Conservation (phyloP, 2,888 invertebrate genomes). For the Elgonia sp. region DNA sequence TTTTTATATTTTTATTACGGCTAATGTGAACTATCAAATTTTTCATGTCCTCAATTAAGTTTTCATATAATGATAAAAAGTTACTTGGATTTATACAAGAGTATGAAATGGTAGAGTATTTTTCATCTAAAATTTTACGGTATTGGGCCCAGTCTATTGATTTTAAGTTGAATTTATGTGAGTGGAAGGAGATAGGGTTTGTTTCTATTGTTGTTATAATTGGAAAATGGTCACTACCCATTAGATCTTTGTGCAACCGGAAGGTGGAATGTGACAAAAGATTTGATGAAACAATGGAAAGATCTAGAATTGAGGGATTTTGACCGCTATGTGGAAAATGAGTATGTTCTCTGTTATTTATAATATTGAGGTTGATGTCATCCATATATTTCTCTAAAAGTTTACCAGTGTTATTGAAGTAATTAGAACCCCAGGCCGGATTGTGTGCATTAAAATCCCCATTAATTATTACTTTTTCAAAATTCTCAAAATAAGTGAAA, state of each 20-base stretch:
- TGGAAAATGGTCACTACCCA: conserved; percentile 22
- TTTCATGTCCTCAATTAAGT: too few species aligned
- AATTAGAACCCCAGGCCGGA: background rate
- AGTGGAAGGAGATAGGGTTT: background rate
- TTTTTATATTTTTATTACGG: too few species aligned
- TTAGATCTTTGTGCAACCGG: background rate
- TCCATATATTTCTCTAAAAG: background rate
- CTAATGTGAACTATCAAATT: too few species aligned
- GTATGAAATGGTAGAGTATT: background rate
- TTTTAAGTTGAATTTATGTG: background rate
- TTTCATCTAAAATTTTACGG: conserved; percentile 13
- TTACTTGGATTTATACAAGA: too few species aligned
- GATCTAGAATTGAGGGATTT: conserved; percentile 9
- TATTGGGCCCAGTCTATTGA: too few species aligned
- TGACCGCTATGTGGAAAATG: conserved; percentile 23
- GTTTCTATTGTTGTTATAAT: background rate
- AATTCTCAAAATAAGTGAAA: conserved; percentile 12
- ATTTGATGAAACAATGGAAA: background rate
- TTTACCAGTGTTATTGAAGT: background rate
- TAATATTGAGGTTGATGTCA: background rate
- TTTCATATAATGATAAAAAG: too few species aligned
- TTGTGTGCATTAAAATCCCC: conserved; percentile 42
- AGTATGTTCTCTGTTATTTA: conserved; percentile 19
- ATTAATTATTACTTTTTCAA: conserved; percentile 17
- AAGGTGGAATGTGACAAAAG: background rate